Base-by-base conservation (phyloP, 2,888 invertebrate genomes). In the Diachrysia chrysitis region DNA sequence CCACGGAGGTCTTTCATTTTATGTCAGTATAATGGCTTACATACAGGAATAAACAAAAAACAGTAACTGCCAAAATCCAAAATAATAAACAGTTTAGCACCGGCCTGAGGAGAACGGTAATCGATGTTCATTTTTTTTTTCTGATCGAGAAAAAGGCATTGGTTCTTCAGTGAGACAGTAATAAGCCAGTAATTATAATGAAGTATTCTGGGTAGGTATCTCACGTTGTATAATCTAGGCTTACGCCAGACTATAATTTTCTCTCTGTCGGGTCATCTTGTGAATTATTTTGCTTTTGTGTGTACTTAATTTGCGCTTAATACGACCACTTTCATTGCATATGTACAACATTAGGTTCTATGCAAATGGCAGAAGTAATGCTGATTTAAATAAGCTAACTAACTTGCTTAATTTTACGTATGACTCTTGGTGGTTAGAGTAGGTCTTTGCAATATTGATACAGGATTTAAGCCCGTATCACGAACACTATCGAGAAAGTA, bases 201-300 rank as follows among this genome's bases (percentile, higher is more conserved):
- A 57, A 61, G 48, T 57, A 29, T 51, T 63, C 12, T 60, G 21
- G 12, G 55, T 10, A 53, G 55, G 23, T 35, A 60, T 21, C 29
- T 78, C 55, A 54, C 5, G 17, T 19, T 61, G 2, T 53, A 19
- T 55, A 46, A 61, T 6, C 51, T 32, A 16, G 16, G 23, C 37
- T 37, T 57, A 53, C 46, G 46, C 53, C 63, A n/a, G n/a, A n/a
- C n/a, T n/a, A n/a, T n/a, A n/a, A n/a, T n/a, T n/a, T n/a, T 78
- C 56, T 53, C 21, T n/a, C 37, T 53, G 23, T 9, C 59, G 9
- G 46, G 19, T 35, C 23, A 25, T 66, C 46, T 35, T 71, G 73
- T 78, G 56, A 73, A 73, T 78, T 78, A 73, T 78, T 78, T 63
- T 63, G 69, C 48, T 61, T 63, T 63, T 32, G 74, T 58, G 53